A percentile compares a stretch with the other conserved stretches of the same genome.
Conservation (phyloP, 1,140 invertebrate species). For the Drosophila pruinosa region DNA sequence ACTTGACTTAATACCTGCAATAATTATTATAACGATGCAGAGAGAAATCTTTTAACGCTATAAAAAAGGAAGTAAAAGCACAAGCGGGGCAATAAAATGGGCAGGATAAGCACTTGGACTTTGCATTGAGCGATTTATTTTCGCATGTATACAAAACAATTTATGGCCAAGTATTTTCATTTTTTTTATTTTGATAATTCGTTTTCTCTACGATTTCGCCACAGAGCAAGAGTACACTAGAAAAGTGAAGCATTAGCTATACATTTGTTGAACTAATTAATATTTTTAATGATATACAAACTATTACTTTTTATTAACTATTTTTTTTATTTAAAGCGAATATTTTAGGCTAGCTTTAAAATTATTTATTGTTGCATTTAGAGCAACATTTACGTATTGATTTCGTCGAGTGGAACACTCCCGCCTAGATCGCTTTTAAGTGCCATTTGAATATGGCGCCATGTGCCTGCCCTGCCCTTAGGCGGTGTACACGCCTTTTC, state of each 20-base stretch:
- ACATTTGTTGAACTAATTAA: no score
- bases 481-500: constrained; percentile 63
- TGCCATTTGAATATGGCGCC: constrained; percentile 76
- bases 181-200: no score
- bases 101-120: constrained; percentile 75
- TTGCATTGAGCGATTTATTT: constrained; percentile 74
- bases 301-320: background rate
- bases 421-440: constrained; percentile 54
- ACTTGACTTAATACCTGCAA: constrained; percentile 80
- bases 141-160: constrained; percentile 36
- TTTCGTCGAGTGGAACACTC: constrained; percentile 44
- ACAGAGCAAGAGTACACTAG: background rate
- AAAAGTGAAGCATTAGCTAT: background rate
- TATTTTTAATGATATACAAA: no score
- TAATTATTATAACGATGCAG: constrained; percentile 78
- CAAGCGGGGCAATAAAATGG: constrained; percentile 66
- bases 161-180: constrained; percentile 24
- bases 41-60: constrained; percentile 50
- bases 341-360: background rate
- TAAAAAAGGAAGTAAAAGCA: constrained; percentile 32
- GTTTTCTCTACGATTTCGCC: constrained; percentile 4
- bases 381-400: background rate
- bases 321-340: background rate
- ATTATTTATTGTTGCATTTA: background rate
- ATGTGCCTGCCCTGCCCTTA: constrained; percentile 27